Conservation (phyloP, 2,113 vertebrate species). For the Mystacornis crossleyi region DNA sequence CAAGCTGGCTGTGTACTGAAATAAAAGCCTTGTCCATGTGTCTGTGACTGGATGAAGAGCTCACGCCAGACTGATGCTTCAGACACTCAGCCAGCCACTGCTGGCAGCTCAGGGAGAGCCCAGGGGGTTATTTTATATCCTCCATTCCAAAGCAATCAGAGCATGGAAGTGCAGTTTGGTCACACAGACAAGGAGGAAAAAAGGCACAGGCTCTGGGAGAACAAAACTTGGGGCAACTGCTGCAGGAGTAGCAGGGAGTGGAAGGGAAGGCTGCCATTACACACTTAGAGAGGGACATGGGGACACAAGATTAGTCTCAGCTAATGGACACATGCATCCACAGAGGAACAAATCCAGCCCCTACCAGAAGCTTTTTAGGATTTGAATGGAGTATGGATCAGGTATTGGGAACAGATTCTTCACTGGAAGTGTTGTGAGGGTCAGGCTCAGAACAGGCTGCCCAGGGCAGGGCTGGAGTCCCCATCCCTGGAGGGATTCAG, state of each 20-base stretch:
- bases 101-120: neutral
- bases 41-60: neutral
- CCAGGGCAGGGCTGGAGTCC: neutral
- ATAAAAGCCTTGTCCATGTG: neutral
- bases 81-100: neutral
- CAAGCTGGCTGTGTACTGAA: neutral
- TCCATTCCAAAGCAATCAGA: neutral
- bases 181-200: neutral
- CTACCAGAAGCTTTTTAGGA: neutral
- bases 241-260: neutral
- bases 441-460: neutral
- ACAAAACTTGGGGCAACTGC: neutral
- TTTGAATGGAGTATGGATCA: neutral
- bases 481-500: neutral
- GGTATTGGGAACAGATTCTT: neutral
- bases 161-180: neutral
- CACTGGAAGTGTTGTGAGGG: neutral
- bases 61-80: neutral
- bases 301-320: neutral
- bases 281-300: neutral
- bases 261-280: neutral
- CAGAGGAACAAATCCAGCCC: neutral
- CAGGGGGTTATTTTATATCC: neutral
- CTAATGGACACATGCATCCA: neutral
- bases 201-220: neutral